Evolutionary conservation across 2,888 invertebrate species (phyloP).

Genomic region (Ecliptopera silaceata): DNA sequence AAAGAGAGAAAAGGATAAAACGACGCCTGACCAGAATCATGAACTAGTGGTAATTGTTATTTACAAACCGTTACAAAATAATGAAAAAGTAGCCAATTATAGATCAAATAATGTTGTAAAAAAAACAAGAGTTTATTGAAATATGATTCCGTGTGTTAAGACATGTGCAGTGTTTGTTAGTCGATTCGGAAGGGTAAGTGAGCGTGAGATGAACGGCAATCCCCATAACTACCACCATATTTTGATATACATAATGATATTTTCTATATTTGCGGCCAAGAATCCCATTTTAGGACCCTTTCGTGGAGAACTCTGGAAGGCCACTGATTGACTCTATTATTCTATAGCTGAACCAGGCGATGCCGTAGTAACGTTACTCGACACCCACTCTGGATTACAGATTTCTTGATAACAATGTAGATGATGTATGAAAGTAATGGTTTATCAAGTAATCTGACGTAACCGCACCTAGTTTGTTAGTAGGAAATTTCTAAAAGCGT

Average conservation of each 20-base stretch:
- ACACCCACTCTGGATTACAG: constrained; percentile 55
- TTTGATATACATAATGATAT: constrained; percentile 71
- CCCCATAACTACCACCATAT: constrained; percentile 79
- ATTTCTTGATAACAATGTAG: constrained; percentile 65
- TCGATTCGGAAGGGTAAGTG: constrained; percentile 73
- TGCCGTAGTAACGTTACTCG: constrained; percentile 52
- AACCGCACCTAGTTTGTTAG: constrained; percentile 69
- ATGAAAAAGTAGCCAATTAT: constrained; percentile 3
- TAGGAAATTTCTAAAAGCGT: constrained; percentile 79
- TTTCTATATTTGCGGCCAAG: constrained; percentile 61
- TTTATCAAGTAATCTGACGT: constrained; percentile 72
- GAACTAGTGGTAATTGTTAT: constrained; percentile 19
- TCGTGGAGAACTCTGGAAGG: constrained; percentile 84
- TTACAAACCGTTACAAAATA: constrained; percentile 25
- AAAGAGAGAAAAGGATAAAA: neutral
- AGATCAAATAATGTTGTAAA: constrained; percentile 36
- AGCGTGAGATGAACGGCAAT: constrained; percentile 77
- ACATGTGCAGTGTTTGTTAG: constrained; percentile 80
- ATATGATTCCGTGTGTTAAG: constrained; percentile 64
- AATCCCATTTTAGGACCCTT: constrained; percentile 46
- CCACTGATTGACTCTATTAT: constrained; percentile 58
- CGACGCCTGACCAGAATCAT: neutral
- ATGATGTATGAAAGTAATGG: constrained; percentile 33
- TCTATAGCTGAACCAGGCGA: constrained; percentile 41
- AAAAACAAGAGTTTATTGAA: constrained; percentile 47